phyloP scores from a whole-genome alignment of 2,888 invertebrate genomes.

The Entomobrya proxima region DNA sequence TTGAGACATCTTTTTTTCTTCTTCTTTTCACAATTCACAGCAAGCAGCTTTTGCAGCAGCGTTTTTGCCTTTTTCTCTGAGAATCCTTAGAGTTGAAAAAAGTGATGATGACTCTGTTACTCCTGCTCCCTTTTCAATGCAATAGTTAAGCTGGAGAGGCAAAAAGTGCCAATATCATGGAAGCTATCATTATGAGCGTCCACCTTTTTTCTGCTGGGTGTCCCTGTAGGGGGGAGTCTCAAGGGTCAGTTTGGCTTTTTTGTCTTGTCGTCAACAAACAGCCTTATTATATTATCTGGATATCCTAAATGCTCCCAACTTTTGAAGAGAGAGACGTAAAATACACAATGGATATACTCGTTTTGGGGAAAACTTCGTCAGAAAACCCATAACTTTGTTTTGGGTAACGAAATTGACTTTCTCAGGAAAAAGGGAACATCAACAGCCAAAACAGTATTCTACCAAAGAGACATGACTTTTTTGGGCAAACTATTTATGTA shows the following conservation, averaged over 20 bases:
- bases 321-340: not conserved
- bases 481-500: slow-evolving; percentile 14
- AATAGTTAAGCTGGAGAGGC: not conserved
- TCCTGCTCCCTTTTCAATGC: not conserved
- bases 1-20: slow-evolving; percentile 48
- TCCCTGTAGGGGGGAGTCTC: slow-evolving; percentile 61
- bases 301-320: slow-evolving; percentile 8
- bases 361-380: slow-evolving; percentile 17
- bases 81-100: slow-evolving; percentile 17
- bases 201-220: slow-evolving; percentile 66
- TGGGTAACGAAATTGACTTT: slow-evolving; percentile 47
- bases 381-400: slow-evolving; percentile 51
- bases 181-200: slow-evolving; percentile 54
- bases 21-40: slow-evolving; percentile 35
- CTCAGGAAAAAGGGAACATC: slow-evolving; percentile 52
- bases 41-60: slow-evolving; percentile 2
- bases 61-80: slow-evolving; percentile 25
- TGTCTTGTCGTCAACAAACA: slow-evolving; percentile 57
- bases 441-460: slow-evolving; percentile 21
- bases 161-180: slow-evolving; percentile 60
- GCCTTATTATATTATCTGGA: slow-evolving; percentile 21
- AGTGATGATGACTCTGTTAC: slow-evolving; percentile 45
- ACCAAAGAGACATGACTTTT: slow-evolving; percentile 25
- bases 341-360: not conserved
- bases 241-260: slow-evolving; percentile 51